These are phyloP conservation scores for Lepidochrysops patricia DNA, from an alignment of 2,888 invertebrate genomes.

Conservation along the genomic window DNA sequence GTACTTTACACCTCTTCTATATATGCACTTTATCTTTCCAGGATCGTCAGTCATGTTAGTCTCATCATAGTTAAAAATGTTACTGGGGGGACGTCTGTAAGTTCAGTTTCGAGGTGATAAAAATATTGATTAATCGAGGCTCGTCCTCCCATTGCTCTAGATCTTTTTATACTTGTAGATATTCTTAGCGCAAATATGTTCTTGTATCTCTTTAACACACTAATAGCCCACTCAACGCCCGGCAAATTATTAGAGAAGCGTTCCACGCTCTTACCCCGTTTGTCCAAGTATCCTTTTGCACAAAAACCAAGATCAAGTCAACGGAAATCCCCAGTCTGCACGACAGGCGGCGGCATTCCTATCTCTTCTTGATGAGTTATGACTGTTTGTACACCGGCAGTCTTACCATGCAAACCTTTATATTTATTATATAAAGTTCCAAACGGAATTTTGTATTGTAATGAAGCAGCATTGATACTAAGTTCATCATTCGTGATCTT, in stretches of 20 bases:
- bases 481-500: neutral
- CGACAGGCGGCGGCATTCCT: neutral
- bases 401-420: neutral
- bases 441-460: neutral
- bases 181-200: neutral
- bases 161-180: neutral
- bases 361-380: neutral
- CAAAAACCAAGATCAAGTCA: neutral
- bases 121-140: neutral
- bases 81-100: constrained; percentile 24
- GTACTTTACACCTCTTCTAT: constrained; percentile 32
- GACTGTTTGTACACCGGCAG: constrained; percentile 23
- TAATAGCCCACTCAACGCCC: neutral
- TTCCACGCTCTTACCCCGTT: neutral
- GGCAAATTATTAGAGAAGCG: neutral
- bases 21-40: constrained; percentile 25
- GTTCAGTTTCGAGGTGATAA: constrained; percentile 11
- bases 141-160: neutral
- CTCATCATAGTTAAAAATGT: constrained; percentile 40
- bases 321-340: neutral
- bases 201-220: neutral
- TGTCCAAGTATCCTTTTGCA: neutral
- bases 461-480: neutral
- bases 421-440: neutral
- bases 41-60: constrained; percentile 39